Evolutionary conservation across 2,888 invertebrate species (phyloP).

Genomic region (Pollenia angustigena): DNA sequence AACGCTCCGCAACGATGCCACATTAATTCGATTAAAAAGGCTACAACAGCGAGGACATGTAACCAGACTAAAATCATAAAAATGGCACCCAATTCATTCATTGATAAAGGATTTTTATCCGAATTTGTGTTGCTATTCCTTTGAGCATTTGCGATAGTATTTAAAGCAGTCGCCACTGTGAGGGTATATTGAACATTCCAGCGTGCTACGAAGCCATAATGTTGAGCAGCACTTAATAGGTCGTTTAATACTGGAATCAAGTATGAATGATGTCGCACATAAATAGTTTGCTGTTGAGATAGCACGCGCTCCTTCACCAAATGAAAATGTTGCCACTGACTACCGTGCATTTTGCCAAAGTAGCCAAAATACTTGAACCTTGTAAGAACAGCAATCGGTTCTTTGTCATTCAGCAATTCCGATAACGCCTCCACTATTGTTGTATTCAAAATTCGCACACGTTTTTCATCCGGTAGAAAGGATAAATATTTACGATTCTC

Average conservation of each 20-base stretch:
- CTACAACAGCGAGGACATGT: constrained; percentile 68
- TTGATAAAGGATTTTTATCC: constrained; percentile 20
- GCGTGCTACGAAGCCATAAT: constrained; percentile 75
- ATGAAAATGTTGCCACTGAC: constrained; percentile 76
- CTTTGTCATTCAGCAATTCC: constrained; percentile 65
- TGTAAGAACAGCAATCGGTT: constrained; percentile 77
- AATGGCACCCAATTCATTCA: constrained; percentile 77
- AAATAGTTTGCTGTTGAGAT: constrained; percentile 78
- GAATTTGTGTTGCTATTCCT: not conserved
- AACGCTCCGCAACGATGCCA: constrained; percentile 33
- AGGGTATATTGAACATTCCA: constrained; percentile 37
- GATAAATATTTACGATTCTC: constrained; percentile 75
- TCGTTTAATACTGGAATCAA: constrained; percentile 76
- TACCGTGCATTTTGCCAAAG: constrained; percentile 76
- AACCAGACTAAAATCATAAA: constrained; percentile 78
- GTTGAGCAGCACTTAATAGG: constrained; percentile 75
- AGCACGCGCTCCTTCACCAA: constrained; percentile 78
- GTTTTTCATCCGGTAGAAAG: constrained; percentile 76
- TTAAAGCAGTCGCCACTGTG: not conserved
- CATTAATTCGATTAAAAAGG: constrained; percentile 64
- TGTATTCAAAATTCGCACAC: constrained; percentile 72
- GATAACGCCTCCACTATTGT: constrained; percentile 78
- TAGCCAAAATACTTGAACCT: constrained; percentile 80
- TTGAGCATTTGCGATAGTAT: not conserved
- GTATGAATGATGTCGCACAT: constrained; percentile 78